These are phyloP conservation scores for Lordiphosa andalusiaca DNA, from an alignment of 2,888 invertebrate genomes.

Conservation along the genomic window DNA sequence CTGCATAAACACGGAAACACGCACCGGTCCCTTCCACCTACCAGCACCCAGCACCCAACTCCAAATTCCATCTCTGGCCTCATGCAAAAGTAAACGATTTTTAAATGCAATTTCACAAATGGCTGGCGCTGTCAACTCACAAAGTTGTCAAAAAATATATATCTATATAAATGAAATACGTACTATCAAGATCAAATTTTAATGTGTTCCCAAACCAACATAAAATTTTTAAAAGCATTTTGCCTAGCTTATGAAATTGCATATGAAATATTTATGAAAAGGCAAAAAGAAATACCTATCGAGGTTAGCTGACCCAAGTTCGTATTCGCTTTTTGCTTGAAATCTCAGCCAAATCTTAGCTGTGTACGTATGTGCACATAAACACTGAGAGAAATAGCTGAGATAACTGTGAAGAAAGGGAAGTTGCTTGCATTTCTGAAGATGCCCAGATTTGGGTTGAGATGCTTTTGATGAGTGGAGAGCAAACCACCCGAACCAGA, in stretches of 20 bases:
- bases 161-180: not conserved
- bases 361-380: constrained; percentile 4
- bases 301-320: constrained; percentile 20
- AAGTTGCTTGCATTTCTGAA: too few relatives aligned
- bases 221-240: constrained; percentile 61
- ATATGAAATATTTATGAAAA: constrained; percentile 60
- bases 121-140: constrained; percentile 22
- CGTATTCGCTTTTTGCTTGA: constrained; percentile 10
- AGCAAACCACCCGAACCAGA: too few relatives aligned
- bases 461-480: too few relatives aligned
- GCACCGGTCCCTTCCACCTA: constrained; percentile 1
- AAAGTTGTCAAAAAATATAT: constrained; percentile 26
- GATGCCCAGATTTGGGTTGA: too few relatives aligned
- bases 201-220: constrained; percentile 38
- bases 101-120: constrained; percentile 51
- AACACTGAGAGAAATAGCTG: constrained; percentile 7
- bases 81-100: constrained; percentile 57
- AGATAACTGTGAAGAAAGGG: too few relatives aligned
- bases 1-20: constrained; percentile 30
- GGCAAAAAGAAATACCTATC: constrained; percentile 16
- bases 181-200: constrained; percentile 42
- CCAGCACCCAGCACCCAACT: not conserved
- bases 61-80: constrained; percentile 5
- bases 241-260: constrained; percentile 61
- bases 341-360: constrained; percentile 7